Percentiles rank a stretch among this genome's conserved stretches.
Conservation (phyloP, 2,797 vertebrate genomes). For the Ataeniobius toweri region DNA sequence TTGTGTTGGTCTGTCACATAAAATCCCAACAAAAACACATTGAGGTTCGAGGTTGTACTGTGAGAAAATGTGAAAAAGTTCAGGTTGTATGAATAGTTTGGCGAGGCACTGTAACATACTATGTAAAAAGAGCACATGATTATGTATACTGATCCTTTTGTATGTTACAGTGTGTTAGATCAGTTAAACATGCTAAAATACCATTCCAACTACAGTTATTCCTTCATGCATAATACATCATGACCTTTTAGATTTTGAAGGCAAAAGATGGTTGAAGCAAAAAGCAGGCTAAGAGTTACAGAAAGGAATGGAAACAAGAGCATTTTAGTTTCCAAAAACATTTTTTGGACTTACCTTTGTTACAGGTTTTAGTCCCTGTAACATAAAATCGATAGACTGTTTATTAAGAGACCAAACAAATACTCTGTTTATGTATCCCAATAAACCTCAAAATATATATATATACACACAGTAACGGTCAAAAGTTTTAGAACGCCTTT, state of each 20-base stretch:
- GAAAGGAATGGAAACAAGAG: constrained; percentile 44
- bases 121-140: constrained; percentile 4
- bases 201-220: constrained; percentile 41
- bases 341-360: constrained; percentile 78
- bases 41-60: background rate
- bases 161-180: constrained; percentile 28
- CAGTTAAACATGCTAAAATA: constrained; percentile 46
- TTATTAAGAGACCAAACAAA: constrained; percentile 37
- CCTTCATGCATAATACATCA: constrained; percentile 58
- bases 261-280: constrained; percentile 46
- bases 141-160: constrained; percentile 13
- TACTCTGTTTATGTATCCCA: constrained; percentile 2
- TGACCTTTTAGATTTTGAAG: constrained; percentile 15
- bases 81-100: background rate
- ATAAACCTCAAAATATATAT: constrained; percentile 1
- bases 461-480: too few relatives aligned
- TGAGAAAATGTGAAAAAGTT: too few relatives aligned
- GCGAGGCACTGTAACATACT: background rate
- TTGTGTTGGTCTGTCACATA: background rate
- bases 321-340: constrained; percentile 33
- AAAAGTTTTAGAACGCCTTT: too few relatives aligned
- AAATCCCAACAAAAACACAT: background rate
- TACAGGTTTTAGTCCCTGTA: constrained; percentile 81
- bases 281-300: constrained; percentile 31
- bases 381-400: constrained; percentile 70